These are phyloP conservation scores for Tortricodes alternella DNA, from an alignment of 2,888 invertebrate species.

Conservation along the genomic window DNA sequence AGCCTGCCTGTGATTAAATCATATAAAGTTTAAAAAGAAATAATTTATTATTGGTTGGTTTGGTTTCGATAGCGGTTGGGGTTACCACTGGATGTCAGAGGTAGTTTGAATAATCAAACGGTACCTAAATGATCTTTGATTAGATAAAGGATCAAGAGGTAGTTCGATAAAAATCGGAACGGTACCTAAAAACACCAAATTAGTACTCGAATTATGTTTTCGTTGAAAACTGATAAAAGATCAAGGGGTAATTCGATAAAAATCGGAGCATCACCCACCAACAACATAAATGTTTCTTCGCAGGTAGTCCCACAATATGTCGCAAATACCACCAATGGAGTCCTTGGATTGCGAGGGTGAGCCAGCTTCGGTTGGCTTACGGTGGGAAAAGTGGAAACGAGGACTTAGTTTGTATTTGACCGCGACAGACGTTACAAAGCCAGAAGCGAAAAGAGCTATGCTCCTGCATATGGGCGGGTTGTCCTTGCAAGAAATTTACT, in stretches of 20 bases:
- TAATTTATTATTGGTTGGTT: too few species aligned
- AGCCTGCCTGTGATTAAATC: too few species aligned
- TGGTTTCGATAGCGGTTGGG: too few species aligned
- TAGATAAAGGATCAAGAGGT: background rate
- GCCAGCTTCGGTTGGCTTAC: conserved; percentile 20
- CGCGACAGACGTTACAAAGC: background rate
- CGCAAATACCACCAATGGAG: conserved; percentile 20
- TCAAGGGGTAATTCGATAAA: too few species aligned
- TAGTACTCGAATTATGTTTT: too few species aligned
- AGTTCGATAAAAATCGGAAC: too few species aligned
- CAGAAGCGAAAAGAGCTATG: background rate
- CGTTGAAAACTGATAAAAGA: too few species aligned
- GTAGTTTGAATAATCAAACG: background rate
- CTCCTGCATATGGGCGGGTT: background rate
- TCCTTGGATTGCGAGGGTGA: conserved; percentile 30
- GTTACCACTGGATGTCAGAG: background rate
- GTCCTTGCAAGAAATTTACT: background rate
- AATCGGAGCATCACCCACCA: too few species aligned
- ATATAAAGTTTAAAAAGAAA: too few species aligned
- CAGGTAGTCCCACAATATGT: background rate
- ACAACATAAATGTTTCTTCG: background rate
- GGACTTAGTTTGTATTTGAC: conserved; percentile 5
- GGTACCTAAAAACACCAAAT: background rate
- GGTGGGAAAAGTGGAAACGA: conserved; percentile 31
- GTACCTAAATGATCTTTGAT: background rate